Conservation (phyloP, 2,113 vertebrate species). For the Eclectus roratus region DNA sequence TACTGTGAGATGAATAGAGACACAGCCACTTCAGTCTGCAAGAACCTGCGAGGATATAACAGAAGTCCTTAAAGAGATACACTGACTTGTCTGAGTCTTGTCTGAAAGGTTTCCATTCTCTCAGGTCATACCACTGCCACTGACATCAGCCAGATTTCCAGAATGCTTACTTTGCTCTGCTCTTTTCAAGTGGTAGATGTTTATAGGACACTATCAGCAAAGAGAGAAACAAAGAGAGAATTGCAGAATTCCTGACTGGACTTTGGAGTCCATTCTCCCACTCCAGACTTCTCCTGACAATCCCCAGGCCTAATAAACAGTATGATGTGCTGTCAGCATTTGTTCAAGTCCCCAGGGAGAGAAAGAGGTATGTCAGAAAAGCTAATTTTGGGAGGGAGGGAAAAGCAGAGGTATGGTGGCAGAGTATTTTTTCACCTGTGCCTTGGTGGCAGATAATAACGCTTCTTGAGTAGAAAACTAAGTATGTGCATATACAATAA, state of each 20-base stretch:
- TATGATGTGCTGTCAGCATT: not conserved
- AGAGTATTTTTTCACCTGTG: not conserved
- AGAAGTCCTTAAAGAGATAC: not conserved
- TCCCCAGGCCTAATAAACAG: not conserved
- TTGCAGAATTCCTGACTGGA: not conserved
- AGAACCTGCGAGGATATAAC: not conserved
- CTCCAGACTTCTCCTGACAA: not conserved
- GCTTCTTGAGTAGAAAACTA: not conserved
- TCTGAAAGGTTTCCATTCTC: not conserved
- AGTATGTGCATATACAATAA: not conserved
- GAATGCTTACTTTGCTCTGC: not conserved
- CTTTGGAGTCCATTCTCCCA: not conserved
- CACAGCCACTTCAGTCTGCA: not conserved
- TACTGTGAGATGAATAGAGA: not conserved
- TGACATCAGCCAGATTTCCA: not conserved
- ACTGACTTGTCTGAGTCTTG: not conserved
- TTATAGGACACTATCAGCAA: accelerated
- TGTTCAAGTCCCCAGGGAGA: not conserved
- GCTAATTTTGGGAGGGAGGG: not conserved
- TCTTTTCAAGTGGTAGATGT: not conserved
- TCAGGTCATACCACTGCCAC: not conserved
- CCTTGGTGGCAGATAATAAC: not conserved
- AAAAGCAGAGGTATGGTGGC: not conserved
- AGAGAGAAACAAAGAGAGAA: not conserved
- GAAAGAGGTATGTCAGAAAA: not conserved